Percentiles rank a stretch among this genome's conserved stretches.
Evolutionary conservation across 2,113 vertebrate species (phyloP).

Genomic region (Danionella cerebrum): DNA sequence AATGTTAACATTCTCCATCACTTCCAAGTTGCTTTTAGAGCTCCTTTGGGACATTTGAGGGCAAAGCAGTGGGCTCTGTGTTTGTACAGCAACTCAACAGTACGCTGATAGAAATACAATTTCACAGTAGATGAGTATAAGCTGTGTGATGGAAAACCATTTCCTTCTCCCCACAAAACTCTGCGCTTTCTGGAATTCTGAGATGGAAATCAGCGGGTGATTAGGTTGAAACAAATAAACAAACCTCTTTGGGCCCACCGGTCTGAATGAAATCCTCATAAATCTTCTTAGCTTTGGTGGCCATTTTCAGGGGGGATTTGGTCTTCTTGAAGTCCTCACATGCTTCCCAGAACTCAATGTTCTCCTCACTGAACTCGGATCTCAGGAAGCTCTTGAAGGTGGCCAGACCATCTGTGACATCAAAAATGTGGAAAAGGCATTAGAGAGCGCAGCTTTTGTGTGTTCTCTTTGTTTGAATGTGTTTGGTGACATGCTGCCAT

Average conservation of each 20-base stretch:
- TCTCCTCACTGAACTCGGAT: conserved; percentile 96
- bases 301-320: conserved; percentile 75
- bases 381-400: conserved; percentile 86
- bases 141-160: not conserved
- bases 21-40: not conserved
- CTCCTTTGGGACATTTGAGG: not conserved
- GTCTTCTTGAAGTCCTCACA: conserved; percentile 92
- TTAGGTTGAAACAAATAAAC: conserved; percentile 39
- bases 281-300: conserved; percentile 83
- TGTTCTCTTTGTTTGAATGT: not conserved
- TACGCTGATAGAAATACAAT: not conserved
- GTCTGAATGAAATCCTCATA: conserved; percentile 90
- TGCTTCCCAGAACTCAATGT: conserved; percentile 87
- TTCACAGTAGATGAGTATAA: not conserved
- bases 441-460: conserved; percentile 4
- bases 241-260: conserved; percentile 90
- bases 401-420: conserved; percentile 71
- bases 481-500: conserved; percentile 4
- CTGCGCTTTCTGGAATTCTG: not conserved
- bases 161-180: not conserved
- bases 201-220: not conserved
- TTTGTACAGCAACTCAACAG: not conserved
- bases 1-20: not conserved
- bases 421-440: not conserved
- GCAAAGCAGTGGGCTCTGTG: not conserved